Conservation (phyloP, 2,797 vertebrate species). For the Allobates femoralis region DNA sequence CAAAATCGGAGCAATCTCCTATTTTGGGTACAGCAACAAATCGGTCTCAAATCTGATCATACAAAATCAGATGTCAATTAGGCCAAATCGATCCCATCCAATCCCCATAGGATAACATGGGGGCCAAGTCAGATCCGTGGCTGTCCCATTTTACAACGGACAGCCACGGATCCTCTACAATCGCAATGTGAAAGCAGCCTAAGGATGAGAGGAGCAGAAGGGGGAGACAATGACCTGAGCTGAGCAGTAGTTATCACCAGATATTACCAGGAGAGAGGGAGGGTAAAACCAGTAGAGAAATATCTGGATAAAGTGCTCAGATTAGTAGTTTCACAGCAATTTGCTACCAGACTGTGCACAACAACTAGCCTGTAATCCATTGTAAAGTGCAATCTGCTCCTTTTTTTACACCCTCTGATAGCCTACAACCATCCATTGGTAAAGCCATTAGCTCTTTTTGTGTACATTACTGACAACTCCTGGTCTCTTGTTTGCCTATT, state of each 20-base stretch:
- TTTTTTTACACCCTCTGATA: slow-evolving; percentile 35
- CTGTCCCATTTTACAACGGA: too few relatives aligned
- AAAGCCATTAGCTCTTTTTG: slow-evolving; percentile 44
- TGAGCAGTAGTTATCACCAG: slow-evolving; percentile 42
- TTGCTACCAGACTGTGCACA: not conserved
- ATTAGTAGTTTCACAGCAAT: slow-evolving; percentile 26
- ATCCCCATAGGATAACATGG: too few relatives aligned
- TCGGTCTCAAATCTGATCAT: too few relatives aligned
- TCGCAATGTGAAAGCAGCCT: too few relatives aligned
- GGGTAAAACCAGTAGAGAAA: slow-evolving; percentile 23
- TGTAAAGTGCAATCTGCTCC: not conserved
- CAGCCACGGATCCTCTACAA: too few relatives aligned
- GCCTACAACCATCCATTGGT: slow-evolving; percentile 29
- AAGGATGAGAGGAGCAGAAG: not conserved
- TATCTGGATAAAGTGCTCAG: slow-evolving; percentile 35
- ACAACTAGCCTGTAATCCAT: slow-evolving; percentile 36
- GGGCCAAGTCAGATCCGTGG: too few relatives aligned
- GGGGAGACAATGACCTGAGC: not conserved
- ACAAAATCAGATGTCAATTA: too few relatives aligned
- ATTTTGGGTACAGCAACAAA: too few relatives aligned
- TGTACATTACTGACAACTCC: slow-evolving; percentile 35
- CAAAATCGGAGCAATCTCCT: too few relatives aligned
- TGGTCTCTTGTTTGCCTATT: slow-evolving; percentile 46
- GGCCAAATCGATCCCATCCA: too few relatives aligned
- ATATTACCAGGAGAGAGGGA: slow-evolving; percentile 29